Base-by-base conservation (phyloP, 2,113 vertebrate genomes). In the Zapus hudsonius region DNA sequence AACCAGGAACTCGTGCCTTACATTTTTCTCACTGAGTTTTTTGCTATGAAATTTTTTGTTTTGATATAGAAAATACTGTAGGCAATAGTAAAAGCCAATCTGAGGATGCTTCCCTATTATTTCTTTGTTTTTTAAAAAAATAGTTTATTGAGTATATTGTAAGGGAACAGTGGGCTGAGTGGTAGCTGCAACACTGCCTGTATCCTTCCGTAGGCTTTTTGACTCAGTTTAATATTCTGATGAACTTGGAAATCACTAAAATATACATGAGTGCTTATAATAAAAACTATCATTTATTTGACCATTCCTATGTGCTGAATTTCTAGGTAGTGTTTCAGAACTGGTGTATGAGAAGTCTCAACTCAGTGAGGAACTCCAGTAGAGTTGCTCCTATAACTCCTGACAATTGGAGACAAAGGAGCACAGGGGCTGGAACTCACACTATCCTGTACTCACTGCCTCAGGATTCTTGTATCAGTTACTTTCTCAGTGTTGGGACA, bases 201-300 rank as follows among this genome's bases (percentile, higher is more conserved):
- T 44, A 40, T 47, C 31, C 27, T 81, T 81, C 57, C 20, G 15
- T 52, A 67, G 17, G 13, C 47, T 52, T 84, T 84, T 33, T 84
- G 42, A 67, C 23, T 29, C 81, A 69, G 33, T 17, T 69, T 67
- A 55, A 36, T 12, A 72, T 73, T 76, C 72, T 59, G 0, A 29
- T 42, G 38, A 33, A n/a, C 79, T 83, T 57, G 83, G 38, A 87
- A 89, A 73, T 93, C 64, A 72, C 25, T 57, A 72, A 75, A 64
- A 86, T 44, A 5, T 76, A 20, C 61, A 55, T 33, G 57, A 75
- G 66, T 79, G n/a, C 40, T 57, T 82, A 20, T 57, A 70, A 74
- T 57, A 67, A 80, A 90, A 82, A 15, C 9, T 87, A 17, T 22
- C 38, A 2, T 64, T 72, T 85, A 42, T 42, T 33, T 82, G 31